Conservation (phyloP, 2,888 invertebrate genomes). For the Mellilla xanthometata region DNA sequence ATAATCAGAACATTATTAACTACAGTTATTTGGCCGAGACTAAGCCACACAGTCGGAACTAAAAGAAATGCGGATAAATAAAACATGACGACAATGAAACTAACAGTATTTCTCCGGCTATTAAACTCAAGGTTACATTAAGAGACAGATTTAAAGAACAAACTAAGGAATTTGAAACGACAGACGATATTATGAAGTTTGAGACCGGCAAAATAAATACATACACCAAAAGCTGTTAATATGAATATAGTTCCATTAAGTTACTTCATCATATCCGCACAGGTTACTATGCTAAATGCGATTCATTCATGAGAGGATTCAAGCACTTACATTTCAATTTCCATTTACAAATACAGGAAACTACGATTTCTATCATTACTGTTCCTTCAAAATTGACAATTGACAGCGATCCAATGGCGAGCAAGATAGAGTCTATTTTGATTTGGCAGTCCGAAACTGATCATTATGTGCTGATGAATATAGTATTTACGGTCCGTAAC, state of each 20-base stretch:
- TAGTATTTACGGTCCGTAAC: slow-evolving; percentile 62
- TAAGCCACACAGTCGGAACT: neutral
- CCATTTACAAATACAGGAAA: slow-evolving; percentile 65
- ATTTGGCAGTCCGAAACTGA: slow-evolving; percentile 48
- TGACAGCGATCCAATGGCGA: slow-evolving; percentile 31
- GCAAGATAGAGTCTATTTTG: slow-evolving; percentile 42
- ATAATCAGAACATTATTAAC: slow-evolving; percentile 22
- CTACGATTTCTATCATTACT: slow-evolving; percentile 64
- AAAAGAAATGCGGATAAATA: neutral
- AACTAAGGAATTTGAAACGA: neutral
- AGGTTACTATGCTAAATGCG: slow-evolving; percentile 28
- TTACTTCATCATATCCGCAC: neutral
- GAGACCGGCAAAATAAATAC: neutral
- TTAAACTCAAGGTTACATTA: too few species aligned
- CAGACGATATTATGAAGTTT: neutral
- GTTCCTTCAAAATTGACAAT: slow-evolving; percentile 41
- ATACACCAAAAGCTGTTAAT: too few species aligned
- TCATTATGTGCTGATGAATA: slow-evolving; percentile 54
- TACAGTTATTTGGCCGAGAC: slow-evolving; percentile 1
- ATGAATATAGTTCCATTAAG: too few species aligned
- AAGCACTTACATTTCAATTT: slow-evolving; percentile 40
- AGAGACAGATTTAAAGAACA: too few species aligned
- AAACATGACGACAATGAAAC: neutral
- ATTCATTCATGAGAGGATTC: slow-evolving; percentile 41
- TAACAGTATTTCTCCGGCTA: neutral